Percentiles rank a stretch among this genome's conserved stretches.
Evolutionary conservation across 2,113 vertebrate species (phyloP).

Genomic region (pig (Sus scrofa)): DNA sequence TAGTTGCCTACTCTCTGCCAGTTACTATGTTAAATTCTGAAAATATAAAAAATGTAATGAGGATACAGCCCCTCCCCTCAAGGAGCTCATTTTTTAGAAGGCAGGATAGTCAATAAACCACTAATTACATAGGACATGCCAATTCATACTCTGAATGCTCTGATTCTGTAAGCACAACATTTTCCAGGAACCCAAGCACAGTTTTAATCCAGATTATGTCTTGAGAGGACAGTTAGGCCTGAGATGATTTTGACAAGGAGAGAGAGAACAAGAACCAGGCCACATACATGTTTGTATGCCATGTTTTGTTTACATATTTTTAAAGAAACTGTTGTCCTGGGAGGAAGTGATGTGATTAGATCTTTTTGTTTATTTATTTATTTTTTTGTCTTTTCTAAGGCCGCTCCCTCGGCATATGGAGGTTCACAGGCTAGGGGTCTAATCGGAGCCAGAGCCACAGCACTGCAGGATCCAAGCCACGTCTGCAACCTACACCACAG

Average conservation of each 20-base stretch:
- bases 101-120: neutral
- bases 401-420: no score
- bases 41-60: conserved; percentile 22
- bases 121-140: neutral
- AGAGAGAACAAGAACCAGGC: neutral
- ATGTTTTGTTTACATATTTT: neutral
- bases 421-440: no score
- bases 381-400: no score
- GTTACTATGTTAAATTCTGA: neutral
- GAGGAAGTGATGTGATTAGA: neutral
- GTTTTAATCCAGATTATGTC: neutral
- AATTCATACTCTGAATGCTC: neutral
- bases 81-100: neutral
- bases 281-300: neutral
- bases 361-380: no score
- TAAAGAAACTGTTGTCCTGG: neutral
- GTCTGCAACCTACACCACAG: no score
- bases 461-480: no score
- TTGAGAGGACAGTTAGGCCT: neutral
- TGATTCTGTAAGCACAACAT: neutral
- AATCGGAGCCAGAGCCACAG: no score
- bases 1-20: neutral
- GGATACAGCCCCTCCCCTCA: neutral
- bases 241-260: neutral
- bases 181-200: neutral